Percentiles rank a stretch among this genome's conserved stretches.
Evolutionary conservation across 2,888 invertebrate species (phyloP).

Genomic region (Colostygia pectinataria): DNA sequence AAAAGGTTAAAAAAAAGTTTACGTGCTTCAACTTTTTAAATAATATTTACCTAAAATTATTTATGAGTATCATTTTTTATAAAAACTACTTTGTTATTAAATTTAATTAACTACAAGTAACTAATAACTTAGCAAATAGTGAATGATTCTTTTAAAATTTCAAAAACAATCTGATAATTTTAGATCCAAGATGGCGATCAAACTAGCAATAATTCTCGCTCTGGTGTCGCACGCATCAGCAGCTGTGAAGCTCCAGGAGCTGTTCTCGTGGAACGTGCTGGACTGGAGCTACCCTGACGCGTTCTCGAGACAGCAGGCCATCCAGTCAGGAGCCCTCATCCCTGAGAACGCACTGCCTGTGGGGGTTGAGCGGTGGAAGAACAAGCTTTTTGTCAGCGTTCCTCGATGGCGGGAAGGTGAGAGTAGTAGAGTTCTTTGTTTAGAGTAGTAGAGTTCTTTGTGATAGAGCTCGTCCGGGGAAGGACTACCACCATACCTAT

Average conservation of each 20-base stretch:
- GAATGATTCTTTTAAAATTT: no score
- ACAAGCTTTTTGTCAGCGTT: constrained; percentile 91
- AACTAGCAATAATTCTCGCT: constrained; percentile 48
- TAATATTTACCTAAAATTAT: no score
- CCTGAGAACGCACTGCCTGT: constrained; percentile 92
- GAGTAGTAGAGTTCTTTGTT: not conserved
- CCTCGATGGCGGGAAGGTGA: constrained; percentile 91
- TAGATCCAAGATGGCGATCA: constrained; percentile 45
- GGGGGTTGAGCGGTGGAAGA: constrained; percentile 90
- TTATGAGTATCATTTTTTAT: no score
- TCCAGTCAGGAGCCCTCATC: constrained; percentile 85
- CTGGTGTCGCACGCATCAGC: constrained; percentile 60
- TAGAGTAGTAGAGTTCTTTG: not conserved
- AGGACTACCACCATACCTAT: no score
- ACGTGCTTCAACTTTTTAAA: no score
- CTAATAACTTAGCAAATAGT: no score
- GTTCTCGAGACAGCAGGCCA: constrained; percentile 83
- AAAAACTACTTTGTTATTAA: no score
- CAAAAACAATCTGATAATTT: constrained; percentile 5
- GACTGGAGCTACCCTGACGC: constrained; percentile 89
- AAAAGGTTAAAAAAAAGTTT: no score
- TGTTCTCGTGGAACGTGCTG: constrained; percentile 88
- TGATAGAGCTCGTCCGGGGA: no score
- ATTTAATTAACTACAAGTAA: no score
- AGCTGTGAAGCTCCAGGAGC: constrained; percentile 84